phyloP scores from a whole-genome alignment of 2,888 invertebrate genomes.

The Drosophila acutilabella region DNA sequence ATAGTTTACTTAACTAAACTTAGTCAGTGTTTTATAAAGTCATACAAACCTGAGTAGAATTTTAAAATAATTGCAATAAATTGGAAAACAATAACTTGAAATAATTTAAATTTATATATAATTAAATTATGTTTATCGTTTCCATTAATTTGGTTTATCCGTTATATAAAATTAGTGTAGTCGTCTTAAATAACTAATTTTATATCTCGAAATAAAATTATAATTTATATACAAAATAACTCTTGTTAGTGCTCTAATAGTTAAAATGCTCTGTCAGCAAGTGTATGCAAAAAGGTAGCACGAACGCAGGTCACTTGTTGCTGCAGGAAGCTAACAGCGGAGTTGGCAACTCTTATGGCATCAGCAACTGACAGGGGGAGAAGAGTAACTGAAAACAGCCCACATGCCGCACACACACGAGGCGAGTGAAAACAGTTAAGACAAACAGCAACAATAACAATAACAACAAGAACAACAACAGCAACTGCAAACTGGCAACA shows the following conservation, averaged over 20 bases:
- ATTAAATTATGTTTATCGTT: too few species aligned
- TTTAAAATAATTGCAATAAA: too few species aligned
- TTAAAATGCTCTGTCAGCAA: constrained; percentile 17
- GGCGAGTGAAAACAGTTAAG: constrained; percentile 79
- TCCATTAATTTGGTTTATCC: too few species aligned
- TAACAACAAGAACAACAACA: constrained; percentile 34
- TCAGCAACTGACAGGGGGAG: constrained; percentile 48
- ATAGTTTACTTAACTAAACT: too few species aligned
- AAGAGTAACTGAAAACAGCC: constrained; percentile 67
- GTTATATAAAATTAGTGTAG: too few species aligned
- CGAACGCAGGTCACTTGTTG: constrained; percentile 73
- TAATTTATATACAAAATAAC: not conserved
- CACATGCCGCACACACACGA: constrained; percentile 67
- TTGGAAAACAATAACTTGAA: too few species aligned
- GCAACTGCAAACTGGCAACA: constrained; percentile 71
- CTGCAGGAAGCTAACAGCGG: constrained; percentile 49
- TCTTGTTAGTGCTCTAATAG: not conserved
- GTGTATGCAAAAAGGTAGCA: constrained; percentile 65
- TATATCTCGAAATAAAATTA: not conserved
- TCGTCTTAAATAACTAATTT: too few species aligned
- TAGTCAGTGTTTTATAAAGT: too few species aligned
- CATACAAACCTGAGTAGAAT: too few species aligned
- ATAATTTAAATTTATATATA: too few species aligned
- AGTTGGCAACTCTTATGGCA: constrained; percentile 39
- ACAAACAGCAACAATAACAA: constrained; percentile 46